A percentile compares a stretch with the other conserved stretches of the same genome.
Conservation (phyloP, 1,140 invertebrate genomes). For the Bombus impatiens region DNA sequence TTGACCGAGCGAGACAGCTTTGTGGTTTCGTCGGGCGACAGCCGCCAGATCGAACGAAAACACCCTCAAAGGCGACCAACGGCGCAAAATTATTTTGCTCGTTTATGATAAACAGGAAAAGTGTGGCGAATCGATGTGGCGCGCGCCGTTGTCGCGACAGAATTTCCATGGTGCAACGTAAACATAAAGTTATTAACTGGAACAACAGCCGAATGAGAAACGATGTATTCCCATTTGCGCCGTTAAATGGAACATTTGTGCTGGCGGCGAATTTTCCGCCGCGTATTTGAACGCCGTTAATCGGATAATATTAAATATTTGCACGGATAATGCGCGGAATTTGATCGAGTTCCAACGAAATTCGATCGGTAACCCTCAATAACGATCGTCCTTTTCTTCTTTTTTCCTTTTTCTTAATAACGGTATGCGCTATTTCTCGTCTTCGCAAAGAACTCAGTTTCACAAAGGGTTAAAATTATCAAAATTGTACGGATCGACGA, state of each 20-base stretch:
- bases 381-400: neutral
- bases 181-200: slow-evolving; percentile 44
- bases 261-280: slow-evolving; percentile 53
- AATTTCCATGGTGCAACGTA: slow-evolving; percentile 20
- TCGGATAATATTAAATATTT: slow-evolving; percentile 50
- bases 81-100: neutral
- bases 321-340: slow-evolving; percentile 13
- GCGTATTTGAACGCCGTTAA: slow-evolving; percentile 44
- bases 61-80: neutral
- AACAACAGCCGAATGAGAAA: slow-evolving; percentile 45
- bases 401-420: neutral
- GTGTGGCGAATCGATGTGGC: neutral
- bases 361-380: neutral
- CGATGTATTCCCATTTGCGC: slow-evolving; percentile 40
- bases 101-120: slow-evolving; percentile 22
- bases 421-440: neutral
- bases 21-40: neutral
- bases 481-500: neutral
- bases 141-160: neutral
- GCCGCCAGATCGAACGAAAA: slow-evolving; percentile 4
- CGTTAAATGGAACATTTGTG: slow-evolving; percentile 41
- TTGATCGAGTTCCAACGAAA: neutral
- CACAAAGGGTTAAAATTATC: neutral
- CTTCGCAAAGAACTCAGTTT: too few relatives aligned
- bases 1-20: slow-evolving; percentile 1